phyloP scores from a whole-genome alignment of 64 coral and sea anemone species.

The Pocillopora damicornis region DNA sequence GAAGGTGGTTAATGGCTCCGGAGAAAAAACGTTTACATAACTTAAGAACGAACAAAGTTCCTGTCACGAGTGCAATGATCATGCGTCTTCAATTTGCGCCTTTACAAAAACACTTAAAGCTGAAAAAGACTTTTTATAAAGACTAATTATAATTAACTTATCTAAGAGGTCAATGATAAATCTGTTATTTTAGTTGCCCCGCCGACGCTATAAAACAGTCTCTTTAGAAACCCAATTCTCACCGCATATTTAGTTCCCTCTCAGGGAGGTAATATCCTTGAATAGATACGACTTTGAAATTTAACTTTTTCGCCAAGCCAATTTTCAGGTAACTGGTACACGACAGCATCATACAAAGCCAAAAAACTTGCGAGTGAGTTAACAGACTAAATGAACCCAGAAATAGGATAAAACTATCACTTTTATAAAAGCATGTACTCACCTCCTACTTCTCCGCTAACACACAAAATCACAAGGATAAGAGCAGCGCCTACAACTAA shows the following conservation, averaged over 20 bases:
- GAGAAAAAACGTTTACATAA: background rate
- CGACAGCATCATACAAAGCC: background rate
- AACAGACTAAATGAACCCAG: background rate
- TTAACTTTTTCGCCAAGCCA: background rate
- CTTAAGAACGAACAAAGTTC: background rate
- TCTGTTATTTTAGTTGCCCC: background rate
- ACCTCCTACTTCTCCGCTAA: background rate
- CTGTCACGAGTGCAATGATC: background rate
- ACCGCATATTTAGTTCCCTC: background rate
- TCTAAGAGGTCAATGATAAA: background rate
- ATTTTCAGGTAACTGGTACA: background rate
- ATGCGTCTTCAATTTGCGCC: background rate
- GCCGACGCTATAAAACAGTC: background rate
- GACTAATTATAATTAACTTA: background rate
- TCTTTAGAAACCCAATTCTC: background rate
- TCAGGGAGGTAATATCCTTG: too few relatives aligned
- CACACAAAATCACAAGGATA: conserved; percentile 6
- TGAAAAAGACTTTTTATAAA: too few relatives aligned
- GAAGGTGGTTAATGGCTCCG: background rate
- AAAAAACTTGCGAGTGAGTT: background rate
- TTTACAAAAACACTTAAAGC: too few relatives aligned
- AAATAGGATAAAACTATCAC: background rate
- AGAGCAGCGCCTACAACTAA: background rate
- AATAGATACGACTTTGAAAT: too few relatives aligned
- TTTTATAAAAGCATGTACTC: background rate